Conservation (phyloP, 2,113 vertebrate genomes). For the Rhinoptilus africanus region DNA sequence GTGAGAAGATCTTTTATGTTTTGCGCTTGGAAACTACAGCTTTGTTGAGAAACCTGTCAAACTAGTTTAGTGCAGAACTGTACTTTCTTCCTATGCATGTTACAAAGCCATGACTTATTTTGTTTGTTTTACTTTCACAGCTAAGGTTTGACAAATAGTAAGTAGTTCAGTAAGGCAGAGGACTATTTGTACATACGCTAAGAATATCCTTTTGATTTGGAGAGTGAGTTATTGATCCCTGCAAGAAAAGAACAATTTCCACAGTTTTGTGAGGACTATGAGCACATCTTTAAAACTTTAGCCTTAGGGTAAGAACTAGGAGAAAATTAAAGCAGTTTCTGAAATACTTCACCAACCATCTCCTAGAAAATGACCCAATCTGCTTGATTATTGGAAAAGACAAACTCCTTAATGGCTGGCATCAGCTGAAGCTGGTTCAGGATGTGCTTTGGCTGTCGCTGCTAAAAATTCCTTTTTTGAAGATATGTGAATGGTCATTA, state of each 20-base stretch:
- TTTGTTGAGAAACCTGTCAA: neutral
- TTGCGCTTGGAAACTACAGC: neutral
- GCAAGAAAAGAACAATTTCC: slow-evolving; percentile 19
- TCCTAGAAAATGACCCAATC: slow-evolving; percentile 43
- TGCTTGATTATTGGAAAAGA: slow-evolving; percentile 58
- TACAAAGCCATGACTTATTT: neutral
- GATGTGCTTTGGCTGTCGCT: neutral
- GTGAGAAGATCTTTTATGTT: neutral
- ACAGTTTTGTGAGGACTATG: neutral
- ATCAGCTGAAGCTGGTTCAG: slow-evolving; percentile 18
- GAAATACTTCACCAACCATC: slow-evolving; percentile 12
- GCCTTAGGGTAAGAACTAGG: slow-evolving; percentile 27
- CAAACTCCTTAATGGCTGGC: slow-evolving; percentile 40
- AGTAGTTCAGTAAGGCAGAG: neutral
- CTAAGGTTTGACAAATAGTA: neutral
- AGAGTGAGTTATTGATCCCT: slow-evolving; percentile 27
- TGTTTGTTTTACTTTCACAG: neutral
- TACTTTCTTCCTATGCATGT: neutral
- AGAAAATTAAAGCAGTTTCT: slow-evolving; percentile 58
- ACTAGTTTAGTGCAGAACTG: neutral
- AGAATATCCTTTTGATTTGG: slow-evolving; percentile 32
- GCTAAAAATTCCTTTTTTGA: slow-evolving; percentile 23
- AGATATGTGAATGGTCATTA: neutral
- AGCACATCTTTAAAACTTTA: slow-evolving; percentile 27
- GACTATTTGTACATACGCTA: neutral